Evolutionary conservation across 1,140 invertebrate species (phyloP), one percentile per base, ranked within the genome.

Genomic region (Heliothis subflexa): DNA sequence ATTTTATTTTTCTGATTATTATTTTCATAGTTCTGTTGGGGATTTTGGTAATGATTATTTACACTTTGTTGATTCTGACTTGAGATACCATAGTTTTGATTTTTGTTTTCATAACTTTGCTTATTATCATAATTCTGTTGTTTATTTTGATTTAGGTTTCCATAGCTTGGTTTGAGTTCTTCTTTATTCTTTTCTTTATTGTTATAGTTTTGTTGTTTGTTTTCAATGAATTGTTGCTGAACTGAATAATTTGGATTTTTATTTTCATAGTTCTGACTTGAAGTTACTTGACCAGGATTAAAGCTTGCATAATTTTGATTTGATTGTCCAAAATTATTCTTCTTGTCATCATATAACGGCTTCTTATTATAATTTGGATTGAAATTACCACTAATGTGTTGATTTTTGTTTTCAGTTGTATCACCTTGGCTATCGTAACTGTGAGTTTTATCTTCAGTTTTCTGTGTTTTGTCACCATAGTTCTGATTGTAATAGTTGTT

Each of bases 401-500:
- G 54, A 10, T 55, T 55, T 55, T 61, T 10, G 3, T 61, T 61
- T 33, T 16, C 18, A 33, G 9, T 25, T 2, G 25, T 21, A 33
- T 61, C 21, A 14, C 25, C 25, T 11, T 68, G 64, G 12, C 49
- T 68, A 1, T 9, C 55, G 14, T 21, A 59, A 1, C 25, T 59
- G 12, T 47, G 62, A 66, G 45, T 18, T 66, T 50, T 49, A 12
- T 70, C 21, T 50, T 47, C n/a, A 7, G 21, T n/a, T 5, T n/a
- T 66, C 21, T 16, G 2, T 18, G 45, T 66, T 47, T 66, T 66
- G n/a, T 66, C 40, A 5, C 62, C 66, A 70, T 70, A 70, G 47
- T 76, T 80, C 28, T 82, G n/a, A 66, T 88, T 81, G 54, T 80
- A 76, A 78, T 85, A 86, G 57, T 82, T 64, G 73, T 82, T 80